Evolutionary conservation across 2,113 vertebrate genomes (phyloP), one percentile per base, ranked within the genome.

Genomic region (Machaerirhynchus nigripectus): DNA sequence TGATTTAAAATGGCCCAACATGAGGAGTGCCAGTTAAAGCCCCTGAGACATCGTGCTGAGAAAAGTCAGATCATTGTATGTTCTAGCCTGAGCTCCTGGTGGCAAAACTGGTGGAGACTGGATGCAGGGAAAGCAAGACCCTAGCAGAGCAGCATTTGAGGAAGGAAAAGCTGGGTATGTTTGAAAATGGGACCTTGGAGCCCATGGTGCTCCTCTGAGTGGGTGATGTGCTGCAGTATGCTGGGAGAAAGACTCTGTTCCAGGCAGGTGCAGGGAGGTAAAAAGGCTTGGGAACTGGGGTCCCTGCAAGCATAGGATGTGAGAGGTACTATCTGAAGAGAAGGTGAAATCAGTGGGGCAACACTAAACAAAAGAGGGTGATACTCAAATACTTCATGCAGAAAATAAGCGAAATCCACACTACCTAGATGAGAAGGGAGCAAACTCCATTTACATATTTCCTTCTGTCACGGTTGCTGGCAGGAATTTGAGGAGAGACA

Each of bases 201-300:
- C 18, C 22, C 8, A 6, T 0, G 1, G 24, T 74, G 35, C 19
- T 50, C 7, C 33, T 70, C 42, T 3, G 0, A 19, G 23, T 5
- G 5, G 14, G 13, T 71, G 37, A n/a, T 15, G 19, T 13, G 18
- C 40, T 68, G 30, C 4, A 1, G 7, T 52, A 22, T 24, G 8
- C 21, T 47, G 40, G 30, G 30, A 82, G n/a, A 73, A 91, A 59
- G 37, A 37, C 15, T 69, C 4, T 52, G 14, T 13, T 78, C 27
- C 28, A 53, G 23, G 22, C 52, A 49, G 46, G n/a, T 42, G 31
- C 22, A 57, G 49, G 31, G 44, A 37, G 17, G 18, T 40, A 9
- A 74, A 91, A 87, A 70, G 35, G 22, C 19, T 42, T 57, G 63
- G 55, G 33, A 77, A 50, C 4, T 33, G 11, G n/a, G 44, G 21